Conservation (phyloP, 2,888 invertebrate genomes). For the Nebria brevicollis region DNA sequence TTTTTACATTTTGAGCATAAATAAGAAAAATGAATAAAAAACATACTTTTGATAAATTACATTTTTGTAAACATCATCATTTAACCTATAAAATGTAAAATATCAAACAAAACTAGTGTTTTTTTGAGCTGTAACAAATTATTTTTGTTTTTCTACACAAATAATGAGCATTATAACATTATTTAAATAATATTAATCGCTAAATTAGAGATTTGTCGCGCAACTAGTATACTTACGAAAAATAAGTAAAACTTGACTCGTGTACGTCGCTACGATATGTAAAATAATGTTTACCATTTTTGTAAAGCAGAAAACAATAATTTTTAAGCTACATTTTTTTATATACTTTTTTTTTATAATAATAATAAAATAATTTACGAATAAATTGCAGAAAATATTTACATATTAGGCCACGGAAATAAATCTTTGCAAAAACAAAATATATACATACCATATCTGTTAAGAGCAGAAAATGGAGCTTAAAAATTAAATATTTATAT, state of each 20-base stretch:
- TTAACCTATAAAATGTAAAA: no score
- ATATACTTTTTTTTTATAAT: neutral
- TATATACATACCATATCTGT: neutral
- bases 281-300: conserved; percentile 13
- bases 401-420: neutral
- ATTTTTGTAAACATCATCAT: no score
- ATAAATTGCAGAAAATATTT: neutral
- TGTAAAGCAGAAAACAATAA: conserved; percentile 19
- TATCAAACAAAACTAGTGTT: neutral
- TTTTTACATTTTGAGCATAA: no score
- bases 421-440: neutral
- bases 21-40: no score
- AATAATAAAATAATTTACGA: conserved; percentile 1
- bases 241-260: neutral
- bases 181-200: neutral
- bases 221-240: neutral
- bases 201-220: neutral
- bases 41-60: no score
- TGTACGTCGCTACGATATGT: neutral
- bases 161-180: conserved; percentile 1
- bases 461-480: neutral
- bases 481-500: neutral
- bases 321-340: conserved; percentile 14
- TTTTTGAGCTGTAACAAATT: neutral
- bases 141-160: neutral